Evolutionary conservation across 1,140 invertebrate genomes (phyloP).

Genomic region (Ceratina australensis): DNA sequence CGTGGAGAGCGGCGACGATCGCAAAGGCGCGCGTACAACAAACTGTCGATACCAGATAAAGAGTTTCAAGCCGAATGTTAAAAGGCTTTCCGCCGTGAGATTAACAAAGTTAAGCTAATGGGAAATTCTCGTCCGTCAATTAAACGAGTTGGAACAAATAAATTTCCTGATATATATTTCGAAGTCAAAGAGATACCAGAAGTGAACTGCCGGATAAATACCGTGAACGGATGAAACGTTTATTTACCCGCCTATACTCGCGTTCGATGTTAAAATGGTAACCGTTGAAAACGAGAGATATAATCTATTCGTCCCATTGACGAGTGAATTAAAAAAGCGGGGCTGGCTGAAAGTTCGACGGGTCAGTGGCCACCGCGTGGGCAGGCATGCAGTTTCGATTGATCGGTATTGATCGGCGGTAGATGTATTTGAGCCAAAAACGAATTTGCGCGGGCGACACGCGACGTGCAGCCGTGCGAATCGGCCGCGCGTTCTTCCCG

Average conservation of each 20-base stretch:
- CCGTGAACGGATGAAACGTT: no score
- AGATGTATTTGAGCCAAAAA: background rate
- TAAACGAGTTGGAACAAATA: background rate
- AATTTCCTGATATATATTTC: background rate
- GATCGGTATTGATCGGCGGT: background rate
- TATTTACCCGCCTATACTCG: no score
- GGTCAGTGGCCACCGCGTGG: no score
- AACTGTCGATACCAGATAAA: constrained; percentile 36
- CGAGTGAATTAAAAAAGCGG: no score
- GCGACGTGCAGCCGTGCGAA: background rate
- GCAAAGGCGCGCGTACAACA: constrained; percentile 32
- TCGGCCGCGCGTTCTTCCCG: constrained; percentile 3
- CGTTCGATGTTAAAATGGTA: no score
- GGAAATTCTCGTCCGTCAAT: constrained; percentile 10
- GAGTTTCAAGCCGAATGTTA: constrained; percentile 5
- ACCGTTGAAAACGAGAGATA: no score
- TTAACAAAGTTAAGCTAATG: background rate
- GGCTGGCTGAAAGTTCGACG: no score
- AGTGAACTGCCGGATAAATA: no score
- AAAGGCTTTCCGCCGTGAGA: constrained; percentile 19
- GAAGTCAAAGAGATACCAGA: no score
- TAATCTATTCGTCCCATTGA: no score
- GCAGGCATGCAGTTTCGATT: background rate
- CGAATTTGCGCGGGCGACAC: background rate
- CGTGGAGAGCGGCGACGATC: constrained; percentile 3